These are phyloP conservation scores for Acropora tenuis DNA, from an alignment of 64 coral and sea anemone genomes.

Conservation along the genomic window DNA sequence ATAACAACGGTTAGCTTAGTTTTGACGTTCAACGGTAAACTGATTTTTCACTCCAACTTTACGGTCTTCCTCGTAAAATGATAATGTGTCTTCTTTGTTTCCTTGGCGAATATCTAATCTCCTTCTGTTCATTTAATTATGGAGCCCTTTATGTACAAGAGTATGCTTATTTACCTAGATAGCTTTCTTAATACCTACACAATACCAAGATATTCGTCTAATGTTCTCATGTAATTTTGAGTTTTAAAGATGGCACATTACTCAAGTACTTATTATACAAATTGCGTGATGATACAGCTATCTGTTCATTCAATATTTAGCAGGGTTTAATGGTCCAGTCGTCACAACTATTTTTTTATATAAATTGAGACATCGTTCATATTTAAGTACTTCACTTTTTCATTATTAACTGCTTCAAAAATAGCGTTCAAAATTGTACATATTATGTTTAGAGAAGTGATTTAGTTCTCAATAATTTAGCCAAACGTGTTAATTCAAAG, in stretches of 20 bases:
- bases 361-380: not conserved
- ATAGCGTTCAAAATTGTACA: too few relatives aligned
- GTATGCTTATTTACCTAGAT: conserved; percentile 1
- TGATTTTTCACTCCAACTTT: too few relatives aligned
- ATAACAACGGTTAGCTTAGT: not conserved
- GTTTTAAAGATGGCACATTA: not conserved
- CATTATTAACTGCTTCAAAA: too few relatives aligned
- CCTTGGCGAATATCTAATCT: not conserved
- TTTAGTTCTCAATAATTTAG: too few relatives aligned
- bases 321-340: too few relatives aligned
- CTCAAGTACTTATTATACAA: not conserved
- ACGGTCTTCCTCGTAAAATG: not conserved
- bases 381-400: too few relatives aligned
- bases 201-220: not conserved
- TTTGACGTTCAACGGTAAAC: not conserved
- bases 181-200: not conserved
- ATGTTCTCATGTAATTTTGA: not conserved
- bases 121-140: conserved; percentile 5
- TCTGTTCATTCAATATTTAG: too few relatives aligned
- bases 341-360: too few relatives aligned
- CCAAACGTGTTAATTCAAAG: too few relatives aligned
- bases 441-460: too few relatives aligned
- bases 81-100: not conserved
- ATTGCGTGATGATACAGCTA: not conserved
- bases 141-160: conserved; percentile 13